phyloP scores from a whole-genome alignment of 2,888 invertebrate genomes.

The Encarsia formosa region DNA sequence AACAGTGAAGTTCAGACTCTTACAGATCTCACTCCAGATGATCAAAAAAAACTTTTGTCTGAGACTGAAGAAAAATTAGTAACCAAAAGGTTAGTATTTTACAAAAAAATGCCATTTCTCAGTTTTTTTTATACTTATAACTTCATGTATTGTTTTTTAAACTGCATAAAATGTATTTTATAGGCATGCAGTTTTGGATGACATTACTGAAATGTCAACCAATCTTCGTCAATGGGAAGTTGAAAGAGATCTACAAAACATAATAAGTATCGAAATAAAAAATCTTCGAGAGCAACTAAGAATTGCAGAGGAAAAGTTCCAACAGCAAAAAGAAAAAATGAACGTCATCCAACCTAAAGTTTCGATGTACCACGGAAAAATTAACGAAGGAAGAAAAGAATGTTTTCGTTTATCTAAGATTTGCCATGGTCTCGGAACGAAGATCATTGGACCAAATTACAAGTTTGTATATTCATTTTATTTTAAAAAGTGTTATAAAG shows the following conservation, averaged over 20 bases:
- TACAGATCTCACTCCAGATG: constrained; percentile 26
- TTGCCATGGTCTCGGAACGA: constrained; percentile 42
- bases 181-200: constrained; percentile 45
- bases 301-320: constrained; percentile 40
- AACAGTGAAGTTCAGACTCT: constrained; percentile 33
- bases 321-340: constrained; percentile 39
- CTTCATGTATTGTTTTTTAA: not conserved
- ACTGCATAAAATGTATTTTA: not conserved
- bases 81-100: constrained; percentile 39
- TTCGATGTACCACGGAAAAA: constrained; percentile 37
- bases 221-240: constrained; percentile 44
- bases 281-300: constrained; percentile 40
- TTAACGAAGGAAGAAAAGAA: constrained; percentile 42
- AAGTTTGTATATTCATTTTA: constrained; percentile 37
- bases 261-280: constrained; percentile 39
- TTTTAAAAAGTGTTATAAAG: constrained; percentile 1
- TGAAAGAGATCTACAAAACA: constrained; percentile 41
- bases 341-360: constrained; percentile 40
- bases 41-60: constrained; percentile 33
- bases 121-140: not conserved
- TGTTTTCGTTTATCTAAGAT: constrained; percentile 43
- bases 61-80: constrained; percentile 41
- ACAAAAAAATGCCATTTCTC: not conserved
- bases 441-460: constrained; percentile 41
- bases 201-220: constrained; percentile 44